Evolutionary conservation across 1,140 invertebrate genomes (phyloP), one percentile per base, ranked within the genome.

Genomic region (Bombyx mandarina): DNA sequence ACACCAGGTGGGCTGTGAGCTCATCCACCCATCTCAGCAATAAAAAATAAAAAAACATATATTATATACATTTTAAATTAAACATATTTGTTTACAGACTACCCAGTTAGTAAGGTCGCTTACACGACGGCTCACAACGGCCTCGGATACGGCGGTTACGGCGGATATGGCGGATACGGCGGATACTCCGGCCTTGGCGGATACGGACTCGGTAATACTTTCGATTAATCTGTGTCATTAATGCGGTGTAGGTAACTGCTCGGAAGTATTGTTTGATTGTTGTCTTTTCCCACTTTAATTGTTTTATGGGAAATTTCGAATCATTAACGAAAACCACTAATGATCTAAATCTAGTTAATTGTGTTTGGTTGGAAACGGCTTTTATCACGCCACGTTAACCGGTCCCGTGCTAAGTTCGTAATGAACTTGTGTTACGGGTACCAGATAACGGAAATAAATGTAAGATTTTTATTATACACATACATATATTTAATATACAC

Each of bases 31-130:
- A 18, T 18, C 12, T 18, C 12, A 18, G 12, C 12, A 18, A 18
- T 0, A 18, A 18, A 18, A 18, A 18, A 18, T 18, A 18, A 18
- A 18, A 45, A 8, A 8, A 8, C 45, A 45, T 45, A 45, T 10
- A 45, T 10, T 45, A 45, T 45, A 10, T 45, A 10, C 10, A 45
- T 45, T 26, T 52, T 9, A 7, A n/a, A 53, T 43, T 53, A 18
- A 61, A 52, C 9, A n/a, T 56, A 51, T 58, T 60, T 60, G 42
- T 53, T 44, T 45, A 35, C 71, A 56, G 72, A 53, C 35, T 52
- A 61, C 4, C 77, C 80, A n/a, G 73, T 76, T n/a, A 82, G 79
- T 66, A 81, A 82, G 61, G 78, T 85, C 8, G 67, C 75, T 1
- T 80, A 82, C 62, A 68, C 58, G 55, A 66, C 60, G 35, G 57